Percentiles rank a stretch among this genome's conserved stretches.
phyloP scores from a whole-genome alignment of 2,797 vertebrate genomes.

The Periparus ater region DNA sequence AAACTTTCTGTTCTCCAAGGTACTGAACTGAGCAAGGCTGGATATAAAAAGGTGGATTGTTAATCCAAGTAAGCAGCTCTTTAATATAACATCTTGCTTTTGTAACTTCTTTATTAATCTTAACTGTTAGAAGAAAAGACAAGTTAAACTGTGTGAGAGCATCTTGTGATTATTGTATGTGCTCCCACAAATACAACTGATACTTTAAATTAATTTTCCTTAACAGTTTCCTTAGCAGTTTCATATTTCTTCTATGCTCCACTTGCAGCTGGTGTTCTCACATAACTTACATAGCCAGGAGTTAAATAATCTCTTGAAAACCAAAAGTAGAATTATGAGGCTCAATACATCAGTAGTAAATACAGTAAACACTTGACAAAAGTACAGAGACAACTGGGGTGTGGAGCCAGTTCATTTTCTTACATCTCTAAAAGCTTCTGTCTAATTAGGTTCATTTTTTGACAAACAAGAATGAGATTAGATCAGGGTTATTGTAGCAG shows the following conservation, averaged over 20 bases:
- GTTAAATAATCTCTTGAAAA: slow-evolving; percentile 21
- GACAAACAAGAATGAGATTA: neutral
- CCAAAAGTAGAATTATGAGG: neutral
- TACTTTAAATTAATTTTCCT: neutral
- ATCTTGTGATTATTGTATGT: neutral
- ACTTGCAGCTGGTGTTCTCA: slow-evolving; percentile 15
- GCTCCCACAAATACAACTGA: neutral
- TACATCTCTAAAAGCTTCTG: neutral
- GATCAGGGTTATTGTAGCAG: neutral
- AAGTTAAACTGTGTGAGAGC: neutral
- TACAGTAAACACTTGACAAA: slow-evolving; percentile 37
- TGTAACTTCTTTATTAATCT: slow-evolving; percentile 24
- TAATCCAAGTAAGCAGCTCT: slow-evolving; percentile 19
- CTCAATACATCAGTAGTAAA: slow-evolving; percentile 18
- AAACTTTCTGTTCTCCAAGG: neutral
- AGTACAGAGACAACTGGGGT: neutral
- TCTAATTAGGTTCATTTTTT: slow-evolving; percentile 17
- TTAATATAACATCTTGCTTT: neutral
- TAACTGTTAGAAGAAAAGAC: slow-evolving; percentile 31
- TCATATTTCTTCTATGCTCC: neutral
- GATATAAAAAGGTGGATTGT: neutral
- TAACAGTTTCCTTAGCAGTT: neutral
- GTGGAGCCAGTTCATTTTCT: neutral
- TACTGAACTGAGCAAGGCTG: neutral
- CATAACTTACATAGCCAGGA: neutral